A percentile compares a stretch with the other conserved stretches of the same genome.
Evolutionary conservation across 2,113 vertebrate species (phyloP).

Genomic region (Pelecanus crispus): DNA sequence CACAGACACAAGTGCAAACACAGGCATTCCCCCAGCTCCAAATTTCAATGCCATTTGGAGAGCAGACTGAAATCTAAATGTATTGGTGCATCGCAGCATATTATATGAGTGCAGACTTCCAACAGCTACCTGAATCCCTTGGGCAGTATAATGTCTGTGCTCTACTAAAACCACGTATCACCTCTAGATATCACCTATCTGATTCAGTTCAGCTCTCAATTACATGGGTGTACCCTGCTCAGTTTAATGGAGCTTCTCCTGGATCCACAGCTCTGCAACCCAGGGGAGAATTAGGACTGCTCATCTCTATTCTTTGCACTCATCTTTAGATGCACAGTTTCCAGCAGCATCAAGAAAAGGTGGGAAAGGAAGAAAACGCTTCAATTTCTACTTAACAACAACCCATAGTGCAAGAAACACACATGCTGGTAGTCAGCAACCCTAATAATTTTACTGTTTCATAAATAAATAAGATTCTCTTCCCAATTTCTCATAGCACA

Average conservation of each 20-base stretch:
- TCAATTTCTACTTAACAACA: background rate
- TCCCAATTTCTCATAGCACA: background rate
- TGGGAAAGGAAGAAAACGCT: background rate
- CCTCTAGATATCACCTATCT: background rate
- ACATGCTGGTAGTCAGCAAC: background rate
- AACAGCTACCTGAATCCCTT: background rate
- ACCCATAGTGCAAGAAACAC: background rate
- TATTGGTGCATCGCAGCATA: background rate
- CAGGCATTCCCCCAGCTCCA: background rate
- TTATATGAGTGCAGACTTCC: background rate
- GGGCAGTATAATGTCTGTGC: background rate
- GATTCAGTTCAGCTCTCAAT: background rate
- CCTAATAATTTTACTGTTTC: background rate
- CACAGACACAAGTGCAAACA: background rate
- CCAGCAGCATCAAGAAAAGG: background rate
- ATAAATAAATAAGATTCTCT: background rate
- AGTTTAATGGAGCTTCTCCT: background rate
- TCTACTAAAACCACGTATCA: background rate
- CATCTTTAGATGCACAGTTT: background rate
- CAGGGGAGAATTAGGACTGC: background rate
- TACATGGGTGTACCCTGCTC: background rate
- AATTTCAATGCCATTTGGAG: background rate
- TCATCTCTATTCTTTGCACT: background rate
- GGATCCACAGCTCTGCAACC: background rate
- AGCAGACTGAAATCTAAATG: background rate